Evolutionary conservation across 2,888 invertebrate genomes (phyloP).

Genomic region (Epistrophella euchroma): DNA sequence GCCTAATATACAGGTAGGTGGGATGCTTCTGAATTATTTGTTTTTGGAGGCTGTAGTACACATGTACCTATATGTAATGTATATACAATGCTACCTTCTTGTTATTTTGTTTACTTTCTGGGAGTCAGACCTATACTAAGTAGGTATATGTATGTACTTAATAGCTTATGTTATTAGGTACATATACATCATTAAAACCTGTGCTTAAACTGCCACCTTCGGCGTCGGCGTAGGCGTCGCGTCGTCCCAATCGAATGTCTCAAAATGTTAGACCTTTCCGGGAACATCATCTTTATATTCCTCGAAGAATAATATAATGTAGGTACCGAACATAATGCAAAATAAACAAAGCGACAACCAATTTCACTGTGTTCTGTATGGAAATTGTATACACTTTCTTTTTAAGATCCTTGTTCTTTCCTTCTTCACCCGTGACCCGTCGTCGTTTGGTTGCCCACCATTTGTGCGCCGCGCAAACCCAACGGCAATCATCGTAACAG

Average conservation of each 20-base stretch:
- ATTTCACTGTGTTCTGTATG: slow-evolving; percentile 14
- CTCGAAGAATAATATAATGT: background rate
- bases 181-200: background rate
- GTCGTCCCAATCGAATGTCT: slow-evolving; percentile 4
- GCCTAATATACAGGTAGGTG: too few species aligned
- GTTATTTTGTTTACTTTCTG: background rate
- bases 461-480: slow-evolving; percentile 21
- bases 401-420: slow-evolving; percentile 33
- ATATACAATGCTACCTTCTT: background rate
- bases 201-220: background rate
- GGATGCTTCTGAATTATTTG: too few species aligned
- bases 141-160: background rate
- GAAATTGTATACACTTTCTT: slow-evolving; percentile 33
- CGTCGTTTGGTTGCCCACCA: slow-evolving; percentile 12
- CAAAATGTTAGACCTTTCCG: background rate
- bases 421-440: background rate
- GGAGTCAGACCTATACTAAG: background rate
- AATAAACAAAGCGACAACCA: slow-evolving; percentile 12
- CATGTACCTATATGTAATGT: too few species aligned
- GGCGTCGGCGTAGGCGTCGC: background rate
- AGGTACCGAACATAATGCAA: background rate
- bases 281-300: background rate
- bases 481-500: slow-evolving; percentile 37
- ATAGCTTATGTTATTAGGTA: slow-evolving; percentile 1
- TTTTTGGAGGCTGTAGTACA: too few species aligned